Percentiles rank a stretch among this genome's conserved stretches.
These are phyloP conservation scores for Crambe crambe DNA, from an alignment of 37 sponge, comb jelly and placozoan species.

Conservation along the genomic window DNA sequence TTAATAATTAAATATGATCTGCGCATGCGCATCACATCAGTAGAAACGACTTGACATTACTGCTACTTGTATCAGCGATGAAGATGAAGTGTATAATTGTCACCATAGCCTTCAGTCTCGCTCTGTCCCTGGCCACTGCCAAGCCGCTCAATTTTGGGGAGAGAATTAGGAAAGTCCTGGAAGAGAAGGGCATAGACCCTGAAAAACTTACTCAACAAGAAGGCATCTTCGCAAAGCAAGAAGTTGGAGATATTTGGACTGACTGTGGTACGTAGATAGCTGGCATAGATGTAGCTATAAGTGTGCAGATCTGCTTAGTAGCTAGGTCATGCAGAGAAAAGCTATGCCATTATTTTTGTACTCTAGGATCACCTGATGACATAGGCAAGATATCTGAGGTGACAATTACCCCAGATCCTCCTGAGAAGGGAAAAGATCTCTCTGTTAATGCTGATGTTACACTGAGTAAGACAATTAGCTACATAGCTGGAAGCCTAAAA, in stretches of 20 bases:
- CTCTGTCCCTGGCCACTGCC: too few species aligned
- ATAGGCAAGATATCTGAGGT: not conserved
- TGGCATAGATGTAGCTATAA: not conserved
- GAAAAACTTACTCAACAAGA: not conserved
- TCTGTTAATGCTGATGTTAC: not conserved
- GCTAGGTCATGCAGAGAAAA: too few species aligned
- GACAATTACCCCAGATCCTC: not conserved
- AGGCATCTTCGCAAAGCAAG: not conserved
- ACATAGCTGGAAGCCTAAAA: not conserved
- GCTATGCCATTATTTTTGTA: too few species aligned
- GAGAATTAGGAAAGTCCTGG: not conserved
- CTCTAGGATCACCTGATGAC: not conserved
- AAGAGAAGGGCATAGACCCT: not conserved
- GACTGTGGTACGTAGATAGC: slow-evolving; percentile 3
- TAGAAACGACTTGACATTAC: too few species aligned
- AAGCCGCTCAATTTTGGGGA: not conserved
- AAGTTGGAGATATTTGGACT: not conserved
- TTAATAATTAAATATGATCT: not conserved
- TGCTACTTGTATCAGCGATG: too few species aligned
- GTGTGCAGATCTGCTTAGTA: not conserved
- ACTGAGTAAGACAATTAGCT: not conserved
- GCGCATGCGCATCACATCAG: too few species aligned
- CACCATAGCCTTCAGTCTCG: not conserved
- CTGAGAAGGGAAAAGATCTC: not conserved
- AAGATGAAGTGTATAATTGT: not conserved